These are phyloP conservation scores for Enteromius trimaculatus DNA, from an alignment of 2,797 vertebrate species.

Conservation along the genomic window DNA sequence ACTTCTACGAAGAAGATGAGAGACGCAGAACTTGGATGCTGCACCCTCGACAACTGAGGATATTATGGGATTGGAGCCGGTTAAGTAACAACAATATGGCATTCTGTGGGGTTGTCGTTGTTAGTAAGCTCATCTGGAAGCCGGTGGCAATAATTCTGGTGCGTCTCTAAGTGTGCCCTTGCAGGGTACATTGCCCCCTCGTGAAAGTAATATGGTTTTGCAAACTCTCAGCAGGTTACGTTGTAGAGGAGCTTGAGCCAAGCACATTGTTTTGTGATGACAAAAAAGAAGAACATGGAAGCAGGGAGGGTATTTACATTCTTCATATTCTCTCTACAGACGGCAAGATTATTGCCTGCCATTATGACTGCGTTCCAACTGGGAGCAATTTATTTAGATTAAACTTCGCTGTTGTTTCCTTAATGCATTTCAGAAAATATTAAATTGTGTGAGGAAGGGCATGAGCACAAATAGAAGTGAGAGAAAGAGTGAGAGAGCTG, in stretches of 20 bases:
- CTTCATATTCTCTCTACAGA: conserved; percentile 78
- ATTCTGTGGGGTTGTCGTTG: conserved; percentile 37
- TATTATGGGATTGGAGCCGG: conserved; percentile 33
- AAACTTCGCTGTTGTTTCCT: conserved; percentile 76
- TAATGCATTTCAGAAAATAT: conserved; percentile 69
- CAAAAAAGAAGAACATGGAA: conserved; percentile 58
- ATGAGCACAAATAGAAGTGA: conserved; percentile 46
- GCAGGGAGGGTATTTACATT: conserved; percentile 76
- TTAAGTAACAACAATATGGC: conserved; percentile 52
- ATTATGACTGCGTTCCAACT: conserved; percentile 80
- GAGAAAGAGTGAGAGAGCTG: conserved; percentile 2
- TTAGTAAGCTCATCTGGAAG: conserved; percentile 47
- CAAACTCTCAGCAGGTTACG: conserved; percentile 62
- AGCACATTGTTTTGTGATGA: conserved; percentile 53
- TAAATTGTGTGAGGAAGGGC: conserved; percentile 64
- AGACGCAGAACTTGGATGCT: conserved; percentile 33
- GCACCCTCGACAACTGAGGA: conserved; percentile 40
- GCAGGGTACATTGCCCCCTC: conserved; percentile 16
- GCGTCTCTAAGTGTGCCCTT: conserved; percentile 22
- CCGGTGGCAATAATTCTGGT: conserved; percentile 32
- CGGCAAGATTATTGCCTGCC: conserved; percentile 75
- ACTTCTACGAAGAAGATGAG: conserved; percentile 32
- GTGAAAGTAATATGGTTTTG: conserved; percentile 43
- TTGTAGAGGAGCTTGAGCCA: conserved; percentile 57
- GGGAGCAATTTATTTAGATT: conserved; percentile 84